Percentiles rank a stretch among this genome's conserved stretches.
Evolutionary conservation across 2,888 invertebrate species (phyloP).

Genomic region (Linnaemya tessellans): DNA sequence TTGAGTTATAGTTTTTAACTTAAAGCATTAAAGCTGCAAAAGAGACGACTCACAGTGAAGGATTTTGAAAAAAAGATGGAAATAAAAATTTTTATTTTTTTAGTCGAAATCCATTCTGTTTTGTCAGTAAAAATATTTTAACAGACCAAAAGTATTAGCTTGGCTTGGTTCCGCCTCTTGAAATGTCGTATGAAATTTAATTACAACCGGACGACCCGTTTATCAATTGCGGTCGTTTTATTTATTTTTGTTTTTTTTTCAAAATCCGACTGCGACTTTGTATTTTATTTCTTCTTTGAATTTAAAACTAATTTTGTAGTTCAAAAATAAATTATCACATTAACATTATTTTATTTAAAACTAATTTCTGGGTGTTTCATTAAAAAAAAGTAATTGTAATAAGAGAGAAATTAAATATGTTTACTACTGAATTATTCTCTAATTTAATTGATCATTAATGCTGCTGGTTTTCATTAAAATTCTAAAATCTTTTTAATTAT

Average conservation of each 20-base stretch:
- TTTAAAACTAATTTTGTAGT: slow-evolving; percentile 52
- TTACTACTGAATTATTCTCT: slow-evolving; percentile 13
- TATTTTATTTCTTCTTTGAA: slow-evolving; percentile 21
- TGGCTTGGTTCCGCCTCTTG: no score
- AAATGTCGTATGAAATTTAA: no score
- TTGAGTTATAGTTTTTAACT: slow-evolving; percentile 32
- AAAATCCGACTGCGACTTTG: not conserved
- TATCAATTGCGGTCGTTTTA: no score
- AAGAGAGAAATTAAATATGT: slow-evolving; percentile 27
- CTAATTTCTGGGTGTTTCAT: slow-evolving; percentile 3
- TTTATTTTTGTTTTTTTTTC: no score
- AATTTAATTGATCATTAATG: slow-evolving; percentile 66
- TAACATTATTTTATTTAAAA: slow-evolving; percentile 55
- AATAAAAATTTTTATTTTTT: no score
- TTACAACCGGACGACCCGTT: no score
- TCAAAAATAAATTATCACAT: slow-evolving; percentile 70
- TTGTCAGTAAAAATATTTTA: no score
- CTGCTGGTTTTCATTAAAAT: slow-evolving; percentile 45
- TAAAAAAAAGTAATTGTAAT: slow-evolving; percentile 21
- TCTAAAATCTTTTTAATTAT: slow-evolving; percentile 36
- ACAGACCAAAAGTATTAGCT: no score
- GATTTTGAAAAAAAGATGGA: no score
- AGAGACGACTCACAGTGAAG: not conserved
- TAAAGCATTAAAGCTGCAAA: slow-evolving; percentile 66
- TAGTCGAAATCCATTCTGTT: no score